A percentile compares a stretch with the other conserved stretches of the same genome.
Conservation (phyloP, 2,797 vertebrate genomes). For the Arremon brunneinucha region DNA sequence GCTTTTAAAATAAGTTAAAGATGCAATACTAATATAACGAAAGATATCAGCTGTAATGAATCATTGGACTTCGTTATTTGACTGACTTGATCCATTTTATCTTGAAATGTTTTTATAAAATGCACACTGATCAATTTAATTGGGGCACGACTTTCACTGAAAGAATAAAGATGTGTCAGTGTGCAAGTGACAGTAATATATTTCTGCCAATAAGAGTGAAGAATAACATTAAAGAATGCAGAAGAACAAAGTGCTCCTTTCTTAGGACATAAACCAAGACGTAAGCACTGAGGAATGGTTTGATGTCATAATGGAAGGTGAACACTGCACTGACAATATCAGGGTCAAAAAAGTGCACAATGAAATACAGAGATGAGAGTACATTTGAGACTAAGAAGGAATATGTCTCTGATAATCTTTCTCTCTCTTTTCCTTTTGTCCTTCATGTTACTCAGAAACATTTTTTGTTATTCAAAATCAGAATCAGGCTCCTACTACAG, state of each 20-base stretch:
- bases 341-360: fast-evolving
- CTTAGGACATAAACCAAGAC: neutral
- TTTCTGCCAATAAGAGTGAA: neutral
- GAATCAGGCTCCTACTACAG: neutral
- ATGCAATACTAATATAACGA: neutral
- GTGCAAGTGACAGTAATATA: neutral
- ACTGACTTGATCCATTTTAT: neutral
- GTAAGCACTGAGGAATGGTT: neutral
- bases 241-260: neutral
- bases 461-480: neutral
- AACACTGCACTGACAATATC: neutral
- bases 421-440: neutral
- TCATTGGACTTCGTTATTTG: neutral
- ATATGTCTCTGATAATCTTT: neutral
- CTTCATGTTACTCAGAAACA: neutral
- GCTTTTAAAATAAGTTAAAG: neutral
- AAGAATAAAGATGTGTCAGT: neutral
- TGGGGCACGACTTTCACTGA: neutral
- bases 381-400: neutral
- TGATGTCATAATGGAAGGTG: neutral
- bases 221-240: neutral
- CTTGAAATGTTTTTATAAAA: neutral
- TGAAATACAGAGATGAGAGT: neutral
- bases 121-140: neutral
- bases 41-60: neutral